phyloP scores from a whole-genome alignment of 2,888 invertebrate species.

The Blastobasis lacticolella region DNA sequence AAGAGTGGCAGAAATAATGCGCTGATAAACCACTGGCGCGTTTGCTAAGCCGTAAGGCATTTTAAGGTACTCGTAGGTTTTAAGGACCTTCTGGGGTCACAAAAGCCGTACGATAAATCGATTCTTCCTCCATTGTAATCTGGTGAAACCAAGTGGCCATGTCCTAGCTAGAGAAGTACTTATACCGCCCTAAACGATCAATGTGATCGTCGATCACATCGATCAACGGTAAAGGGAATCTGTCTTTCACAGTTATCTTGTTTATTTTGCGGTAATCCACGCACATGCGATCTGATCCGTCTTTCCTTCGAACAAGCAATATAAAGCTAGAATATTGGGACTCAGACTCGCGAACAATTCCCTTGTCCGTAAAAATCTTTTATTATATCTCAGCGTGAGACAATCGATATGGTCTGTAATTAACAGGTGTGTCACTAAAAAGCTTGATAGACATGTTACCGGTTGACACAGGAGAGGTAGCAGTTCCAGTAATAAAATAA shows the following conservation, averaged over 20 bases:
- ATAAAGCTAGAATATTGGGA: constrained; percentile 6
- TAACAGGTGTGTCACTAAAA: constrained; percentile 6
- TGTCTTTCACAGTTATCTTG: constrained; percentile 1
- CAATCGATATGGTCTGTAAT: constrained; percentile 10
- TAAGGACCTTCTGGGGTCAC: constrained; percentile 13
- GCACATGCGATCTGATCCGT: not conserved
- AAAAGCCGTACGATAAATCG: constrained; percentile 12
- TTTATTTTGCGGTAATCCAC: constrained; percentile 7
- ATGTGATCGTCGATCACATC: constrained; percentile 5
- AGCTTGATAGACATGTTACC: constrained; percentile 10
- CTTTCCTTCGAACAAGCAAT: constrained; percentile 5
- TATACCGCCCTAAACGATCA: constrained; percentile 8
- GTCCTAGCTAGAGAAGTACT: constrained; percentile 15
- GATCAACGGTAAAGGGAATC: constrained; percentile 13
- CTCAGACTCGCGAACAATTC: constrained; percentile 4
- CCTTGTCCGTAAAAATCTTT: constrained; percentile 1
- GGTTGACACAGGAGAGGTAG: constrained; percentile 9
- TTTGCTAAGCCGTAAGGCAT: constrained; percentile 18
- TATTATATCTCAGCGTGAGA: constrained; percentile 10
- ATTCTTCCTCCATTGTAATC: constrained; percentile 10
- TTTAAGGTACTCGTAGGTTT: constrained; percentile 14
- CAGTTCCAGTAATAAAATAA: constrained; percentile 10
- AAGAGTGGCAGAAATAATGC: constrained; percentile 7
- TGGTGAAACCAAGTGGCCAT: constrained; percentile 17
- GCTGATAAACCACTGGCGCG: constrained; percentile 15